phyloP scores from a whole-genome alignment of 1,140 invertebrate species.

The Saccostrea glomerata region DNA sequence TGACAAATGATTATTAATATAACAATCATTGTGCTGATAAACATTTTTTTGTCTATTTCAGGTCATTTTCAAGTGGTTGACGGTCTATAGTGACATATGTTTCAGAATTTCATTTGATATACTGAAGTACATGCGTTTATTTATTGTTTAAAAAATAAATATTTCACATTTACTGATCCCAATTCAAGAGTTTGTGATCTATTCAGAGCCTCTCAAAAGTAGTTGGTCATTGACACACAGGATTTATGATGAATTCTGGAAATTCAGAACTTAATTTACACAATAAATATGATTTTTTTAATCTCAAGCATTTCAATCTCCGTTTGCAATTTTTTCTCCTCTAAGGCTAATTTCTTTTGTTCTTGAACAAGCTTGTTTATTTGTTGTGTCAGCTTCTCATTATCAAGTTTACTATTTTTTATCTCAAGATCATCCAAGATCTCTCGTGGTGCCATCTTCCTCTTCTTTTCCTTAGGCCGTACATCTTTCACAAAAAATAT shows the following conservation, averaged over 20 bases:
- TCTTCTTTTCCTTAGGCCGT: no score
- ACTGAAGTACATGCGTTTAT: no score
- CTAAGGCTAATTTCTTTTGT: not conserved
- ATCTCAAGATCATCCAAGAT: no score
- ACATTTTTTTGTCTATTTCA: not conserved
- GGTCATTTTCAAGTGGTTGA: not conserved
- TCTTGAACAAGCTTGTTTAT: no score
- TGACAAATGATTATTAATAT: not conserved
- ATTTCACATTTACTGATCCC: not conserved
- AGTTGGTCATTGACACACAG: not conserved
- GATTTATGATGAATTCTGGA: not conserved
- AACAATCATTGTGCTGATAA: not conserved
- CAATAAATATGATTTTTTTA: not conserved
- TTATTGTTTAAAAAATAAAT: not conserved
- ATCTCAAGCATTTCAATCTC: not conserved
- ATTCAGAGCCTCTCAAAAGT: not conserved
- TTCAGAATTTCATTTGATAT: not conserved
- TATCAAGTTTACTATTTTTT: no score
- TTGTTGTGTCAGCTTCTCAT: no score
- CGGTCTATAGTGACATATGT: not conserved
- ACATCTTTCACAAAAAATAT: no score
- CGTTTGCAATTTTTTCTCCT: conserved; percentile 7
- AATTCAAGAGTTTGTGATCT: not conserved
- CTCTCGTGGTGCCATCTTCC: no score
- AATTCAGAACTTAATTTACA: not conserved